Evolutionary conservation across 1,140 invertebrate genomes (phyloP).

Genomic region (Colletes latitarsis): DNA sequence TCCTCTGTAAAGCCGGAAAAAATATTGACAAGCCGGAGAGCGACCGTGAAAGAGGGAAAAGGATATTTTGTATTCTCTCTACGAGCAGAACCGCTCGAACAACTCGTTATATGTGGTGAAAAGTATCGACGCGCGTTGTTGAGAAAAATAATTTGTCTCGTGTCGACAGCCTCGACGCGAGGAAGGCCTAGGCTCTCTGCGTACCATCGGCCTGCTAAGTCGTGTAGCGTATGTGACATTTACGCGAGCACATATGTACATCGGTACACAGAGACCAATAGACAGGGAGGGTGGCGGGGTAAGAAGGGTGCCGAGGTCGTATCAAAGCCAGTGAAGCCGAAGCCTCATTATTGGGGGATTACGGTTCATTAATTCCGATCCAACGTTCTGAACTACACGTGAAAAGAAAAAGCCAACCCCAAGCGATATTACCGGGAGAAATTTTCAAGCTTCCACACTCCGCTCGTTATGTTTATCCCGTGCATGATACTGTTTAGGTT

Average conservation of each 20-base stretch:
- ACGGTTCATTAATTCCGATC: constrained; percentile 80
- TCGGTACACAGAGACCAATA: constrained; percentile 24
- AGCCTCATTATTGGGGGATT: constrained; percentile 82
- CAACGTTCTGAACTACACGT: constrained; percentile 69
- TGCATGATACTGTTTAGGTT: constrained; percentile 55
- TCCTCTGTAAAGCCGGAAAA: constrained; percentile 8
- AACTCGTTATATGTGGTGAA: constrained; percentile 51
- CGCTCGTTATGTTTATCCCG: constrained; percentile 64
- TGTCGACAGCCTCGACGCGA: constrained; percentile 50
- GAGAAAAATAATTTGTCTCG: constrained; percentile 65
- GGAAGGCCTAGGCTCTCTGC: constrained; percentile 30
- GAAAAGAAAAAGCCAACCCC: constrained; percentile 69
- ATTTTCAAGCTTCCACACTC: constrained; percentile 56
- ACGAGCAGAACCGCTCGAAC: constrained; percentile 31
- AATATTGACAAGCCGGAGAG: constrained; percentile 22
- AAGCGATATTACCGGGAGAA: constrained; percentile 60
- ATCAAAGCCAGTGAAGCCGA: constrained; percentile 70
- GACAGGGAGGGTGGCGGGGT: constrained; percentile 19
- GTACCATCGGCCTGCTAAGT: constrained; percentile 36
- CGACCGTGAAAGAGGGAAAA: neutral
- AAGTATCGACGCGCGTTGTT: constrained; percentile 52
- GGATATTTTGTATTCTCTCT: constrained; percentile 27
- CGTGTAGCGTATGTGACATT: constrained; percentile 57
- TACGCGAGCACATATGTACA: constrained; percentile 51
- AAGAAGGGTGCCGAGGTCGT: constrained; percentile 63